Evolutionary conservation across 2,797 vertebrate genomes (phyloP), one percentile per base, ranked within the genome.

Genomic region (Arremon aurantiirostris): DNA sequence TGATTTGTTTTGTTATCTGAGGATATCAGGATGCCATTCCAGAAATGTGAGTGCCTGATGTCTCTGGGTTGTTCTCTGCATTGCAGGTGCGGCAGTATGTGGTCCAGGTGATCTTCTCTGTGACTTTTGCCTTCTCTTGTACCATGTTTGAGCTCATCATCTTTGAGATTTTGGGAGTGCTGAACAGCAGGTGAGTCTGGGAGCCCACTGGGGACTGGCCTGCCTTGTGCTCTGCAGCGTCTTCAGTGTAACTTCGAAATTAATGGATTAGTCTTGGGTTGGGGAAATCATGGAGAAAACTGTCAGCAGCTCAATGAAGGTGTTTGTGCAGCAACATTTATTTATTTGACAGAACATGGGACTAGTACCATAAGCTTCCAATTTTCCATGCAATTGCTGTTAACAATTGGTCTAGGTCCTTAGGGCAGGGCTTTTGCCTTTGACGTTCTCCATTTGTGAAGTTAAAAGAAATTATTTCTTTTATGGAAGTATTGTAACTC

Each of bases 91-190:
- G 99, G n/a, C 99, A 99, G 89, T 99, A 99, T 77, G 98, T 99
- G 26, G 99, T 99, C 59, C 99, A 99, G 96, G 99, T 99, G 61
- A 99, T 99, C 92, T 99, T 99, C 97, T 99, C 99, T 2, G 94
- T 99, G 97, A 99, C 99, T 11, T 99, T 99, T 96, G 99, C 99
- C 6, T 99, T 99, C 97, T 99, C 99, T 37, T 99, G 99, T 92
- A 99, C 99, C 42, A 99, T 99, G 99, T 99, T 99, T 98, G 99
- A 99, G 94, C 99, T 99, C 82, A 99, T 99, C 95, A 99, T 99
- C 97, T 99, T 99, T 97, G 99, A 99, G 97, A 99, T 99, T 96
- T 97, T 99, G 66, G 99, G 99, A 49, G 98, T 99, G 65, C 98
- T 99, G 97, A 99, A 98, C 95, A 99, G 98, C 97, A 99, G 98